Percentiles rank a stretch among this genome's conserved stretches.
Conservation (phyloP, 1,140 invertebrate genomes). For the Bombus waltoni region DNA sequence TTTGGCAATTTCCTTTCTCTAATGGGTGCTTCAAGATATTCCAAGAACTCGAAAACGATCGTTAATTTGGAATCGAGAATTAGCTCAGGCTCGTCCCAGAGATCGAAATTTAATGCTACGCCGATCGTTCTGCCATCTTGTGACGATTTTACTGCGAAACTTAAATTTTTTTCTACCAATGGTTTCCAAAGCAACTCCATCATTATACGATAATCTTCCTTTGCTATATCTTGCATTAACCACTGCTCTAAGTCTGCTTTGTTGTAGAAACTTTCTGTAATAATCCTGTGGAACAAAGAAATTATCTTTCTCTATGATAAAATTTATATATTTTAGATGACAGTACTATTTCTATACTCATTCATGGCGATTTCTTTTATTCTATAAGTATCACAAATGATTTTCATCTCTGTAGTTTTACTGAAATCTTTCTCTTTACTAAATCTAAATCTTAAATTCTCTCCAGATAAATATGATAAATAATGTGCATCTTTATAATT, state of each 20-base stretch:
- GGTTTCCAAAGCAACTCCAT: constrained; percentile 87
- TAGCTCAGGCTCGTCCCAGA: constrained; percentile 89
- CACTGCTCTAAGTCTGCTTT: constrained; percentile 93
- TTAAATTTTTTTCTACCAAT: constrained; percentile 87
- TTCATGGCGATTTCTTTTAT: neutral
- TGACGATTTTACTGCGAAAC: constrained; percentile 86
- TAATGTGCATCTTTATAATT: neutral
- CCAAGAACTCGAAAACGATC: constrained; percentile 91
- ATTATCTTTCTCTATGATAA: neutral
- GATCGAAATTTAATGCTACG: constrained; percentile 90
- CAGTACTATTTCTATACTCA: neutral
- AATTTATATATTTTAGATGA: neutral
- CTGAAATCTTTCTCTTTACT: neutral
- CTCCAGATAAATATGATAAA: neutral
- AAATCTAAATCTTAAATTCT: too few species aligned
- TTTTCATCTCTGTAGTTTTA: neutral
- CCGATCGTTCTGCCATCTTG: constrained; percentile 82
- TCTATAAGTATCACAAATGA: neutral
- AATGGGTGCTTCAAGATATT: constrained; percentile 88
- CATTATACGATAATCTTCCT: constrained; percentile 86
- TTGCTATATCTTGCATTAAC: constrained; percentile 86
- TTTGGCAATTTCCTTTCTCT: constrained; percentile 85
- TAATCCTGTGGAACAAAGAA: constrained; percentile 86
- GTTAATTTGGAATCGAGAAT: constrained; percentile 86
- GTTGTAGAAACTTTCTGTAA: constrained; percentile 91